Percentiles rank a stretch among this genome's conserved stretches.
Conservation (phyloP, 2,113 vertebrate genomes). For the Gymnarchus niloticus region DNA sequence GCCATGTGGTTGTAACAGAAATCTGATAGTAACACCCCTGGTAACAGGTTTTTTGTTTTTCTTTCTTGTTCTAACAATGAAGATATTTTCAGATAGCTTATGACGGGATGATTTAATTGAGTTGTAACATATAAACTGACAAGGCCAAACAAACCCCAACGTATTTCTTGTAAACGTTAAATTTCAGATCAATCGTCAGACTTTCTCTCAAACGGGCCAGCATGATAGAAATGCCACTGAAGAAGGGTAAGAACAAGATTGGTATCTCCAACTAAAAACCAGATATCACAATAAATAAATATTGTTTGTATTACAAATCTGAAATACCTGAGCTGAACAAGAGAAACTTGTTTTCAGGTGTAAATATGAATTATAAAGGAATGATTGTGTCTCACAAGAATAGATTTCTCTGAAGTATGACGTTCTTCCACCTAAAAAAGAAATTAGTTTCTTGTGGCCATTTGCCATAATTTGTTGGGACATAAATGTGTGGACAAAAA, state of each 20-base stretch:
- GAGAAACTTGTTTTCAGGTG: background rate
- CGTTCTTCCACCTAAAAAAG: background rate
- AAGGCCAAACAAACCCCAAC: background rate
- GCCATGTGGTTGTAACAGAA: background rate
- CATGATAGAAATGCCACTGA: background rate
- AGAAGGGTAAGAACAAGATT: background rate
- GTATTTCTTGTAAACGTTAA: background rate
- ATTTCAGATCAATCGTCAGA: background rate
- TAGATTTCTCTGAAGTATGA: background rate
- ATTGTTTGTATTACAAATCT: background rate
- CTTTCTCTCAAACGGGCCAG: background rate
- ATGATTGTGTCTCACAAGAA: background rate
- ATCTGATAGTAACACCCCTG: background rate
- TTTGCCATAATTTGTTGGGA: background rate
- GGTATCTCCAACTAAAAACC: background rate
- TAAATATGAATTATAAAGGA: background rate
- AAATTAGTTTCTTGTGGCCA: background rate
- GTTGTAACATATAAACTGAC: background rate
- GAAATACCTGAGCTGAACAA: background rate
- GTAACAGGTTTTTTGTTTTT: background rate
- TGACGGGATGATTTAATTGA: background rate
- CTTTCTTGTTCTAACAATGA: background rate
- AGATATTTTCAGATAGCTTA: background rate
- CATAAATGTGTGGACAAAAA: background rate
- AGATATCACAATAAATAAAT: background rate